Base-by-base conservation (phyloP, 2,797 vertebrate species). In the Toxotes lorentzi region DNA sequence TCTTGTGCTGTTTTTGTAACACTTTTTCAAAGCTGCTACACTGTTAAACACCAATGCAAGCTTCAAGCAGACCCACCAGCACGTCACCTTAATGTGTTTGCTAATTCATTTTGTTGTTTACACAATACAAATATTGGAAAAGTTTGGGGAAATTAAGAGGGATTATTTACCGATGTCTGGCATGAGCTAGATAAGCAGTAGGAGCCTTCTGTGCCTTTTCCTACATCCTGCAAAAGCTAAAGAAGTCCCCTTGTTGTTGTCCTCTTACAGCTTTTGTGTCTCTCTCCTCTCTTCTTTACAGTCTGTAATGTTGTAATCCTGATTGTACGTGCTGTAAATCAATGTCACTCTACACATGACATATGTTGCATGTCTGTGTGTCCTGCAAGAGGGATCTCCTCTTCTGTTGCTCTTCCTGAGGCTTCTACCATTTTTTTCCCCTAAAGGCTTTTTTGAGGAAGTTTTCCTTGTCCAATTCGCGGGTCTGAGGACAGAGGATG, bases 121-220 rank as follows among this genome's bases (percentile, higher is more conserved):
- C 45, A 63, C 23, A 30, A 57, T 65, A 70, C 40, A 65, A 77
- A 58, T 58, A 6, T 16, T 40, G 3, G 13, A 48, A 66, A 24
- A 65, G 35, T 66, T 81, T 63, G n/a, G 23, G 40, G 38, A 68
- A 74, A 67, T 70, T 11, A 47, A 41, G 40, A 54, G 27, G 23
- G 21, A 19, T 60, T 32, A 54, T 59, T 51, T 24, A 13, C 41
- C 40, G 57, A 45, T 32, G 10, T 58, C 38, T 76, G 24, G 19
- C 40, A 40, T 21, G 21, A 68, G 58, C 43, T 35, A 48, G 23
- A 38, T 30, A 24, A 59, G 32, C 57, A 45, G n/a, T 7, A 54
- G 56, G 17, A 30, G 47, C 9, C 13, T 32, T 50, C 12, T 41
- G 14, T 14, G 40, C 12, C 13, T 41, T 41, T 41, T 4, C 40